Evolutionary conservation across 2,797 vertebrate species (phyloP).

Genomic region (Rhadinocentrus ornatus): DNA sequence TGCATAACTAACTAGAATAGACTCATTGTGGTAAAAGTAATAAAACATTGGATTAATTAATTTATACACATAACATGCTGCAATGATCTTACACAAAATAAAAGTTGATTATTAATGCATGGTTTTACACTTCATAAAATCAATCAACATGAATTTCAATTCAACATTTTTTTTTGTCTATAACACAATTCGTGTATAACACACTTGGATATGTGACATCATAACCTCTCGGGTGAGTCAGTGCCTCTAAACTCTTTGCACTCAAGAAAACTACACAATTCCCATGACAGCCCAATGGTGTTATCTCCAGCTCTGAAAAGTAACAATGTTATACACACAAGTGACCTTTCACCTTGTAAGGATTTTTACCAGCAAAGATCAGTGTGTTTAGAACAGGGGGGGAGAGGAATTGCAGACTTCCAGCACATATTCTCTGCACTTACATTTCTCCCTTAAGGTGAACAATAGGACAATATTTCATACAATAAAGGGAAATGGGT

Average conservation of each 20-base stretch:
- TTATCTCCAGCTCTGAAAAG: constrained; percentile 61
- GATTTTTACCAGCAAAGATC: constrained; percentile 57
- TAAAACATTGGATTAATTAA: constrained; percentile 9
- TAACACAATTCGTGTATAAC: background rate
- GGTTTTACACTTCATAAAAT: background rate
- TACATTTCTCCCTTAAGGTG: constrained; percentile 64
- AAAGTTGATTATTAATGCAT: background rate
- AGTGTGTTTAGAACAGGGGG: constrained; percentile 56
- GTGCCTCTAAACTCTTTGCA: constrained; percentile 49
- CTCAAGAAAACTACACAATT: constrained; percentile 47
- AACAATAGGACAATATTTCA: constrained; percentile 68
- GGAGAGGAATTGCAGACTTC: constrained; percentile 49
- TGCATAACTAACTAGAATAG: constrained; percentile 23
- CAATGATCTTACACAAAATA: constrained; percentile 14
- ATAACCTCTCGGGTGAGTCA: constrained; percentile 34
- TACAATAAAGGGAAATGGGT: constrained; percentile 79
- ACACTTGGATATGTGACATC: constrained; percentile 12
- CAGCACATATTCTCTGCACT: constrained; percentile 47
- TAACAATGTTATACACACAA: constrained; percentile 57
- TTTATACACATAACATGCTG: constrained; percentile 7
- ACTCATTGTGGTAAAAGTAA: constrained; percentile 13
- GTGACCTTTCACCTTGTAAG: constrained; percentile 67
- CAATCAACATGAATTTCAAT: constrained; percentile 11
- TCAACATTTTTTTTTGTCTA: background rate
- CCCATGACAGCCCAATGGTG: constrained; percentile 48